Conservation (phyloP, 2,888 invertebrate genomes). For the Teleiodes luculella region DNA sequence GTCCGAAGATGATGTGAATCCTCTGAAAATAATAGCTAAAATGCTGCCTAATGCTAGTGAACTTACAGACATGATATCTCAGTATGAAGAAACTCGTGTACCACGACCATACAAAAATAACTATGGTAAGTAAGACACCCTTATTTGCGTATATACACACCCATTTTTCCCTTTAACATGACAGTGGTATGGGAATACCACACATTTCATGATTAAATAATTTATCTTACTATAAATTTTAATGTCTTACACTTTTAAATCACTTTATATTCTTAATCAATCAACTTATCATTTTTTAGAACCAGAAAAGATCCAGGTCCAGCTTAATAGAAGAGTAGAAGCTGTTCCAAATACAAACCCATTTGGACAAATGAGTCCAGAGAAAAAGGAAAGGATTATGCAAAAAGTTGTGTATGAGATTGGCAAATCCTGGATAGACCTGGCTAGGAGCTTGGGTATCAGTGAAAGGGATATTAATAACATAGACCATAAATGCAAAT, state of each 20-base stretch:
- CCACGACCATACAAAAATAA: constrained; percentile 37
- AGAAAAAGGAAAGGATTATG: constrained; percentile 50
- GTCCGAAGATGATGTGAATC: constrained; percentile 53
- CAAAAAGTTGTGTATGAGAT: constrained; percentile 53
- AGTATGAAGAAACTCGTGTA: constrained; percentile 44
- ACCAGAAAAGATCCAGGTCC: constrained; percentile 23
- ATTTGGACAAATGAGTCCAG: constrained; percentile 34
- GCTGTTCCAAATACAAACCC: constrained; percentile 33
- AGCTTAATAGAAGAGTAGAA: constrained; percentile 12
- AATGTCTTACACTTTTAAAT: too few relatives aligned
- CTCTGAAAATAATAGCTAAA: constrained; percentile 52
- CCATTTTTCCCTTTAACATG: too few relatives aligned
- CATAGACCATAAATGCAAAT: constrained; percentile 44
- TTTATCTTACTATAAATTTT: too few relatives aligned
- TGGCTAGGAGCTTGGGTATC: constrained; percentile 57
- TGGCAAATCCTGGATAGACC: constrained; percentile 57
- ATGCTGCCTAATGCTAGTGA: constrained; percentile 39
- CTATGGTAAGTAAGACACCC: constrained; percentile 41
- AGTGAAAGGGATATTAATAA: constrained; percentile 57
- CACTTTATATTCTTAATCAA: too few relatives aligned
- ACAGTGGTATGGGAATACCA: too few relatives aligned
- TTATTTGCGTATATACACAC: constrained; percentile 5
- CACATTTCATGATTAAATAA: too few relatives aligned
- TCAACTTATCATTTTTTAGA: constrained; percentile 14
- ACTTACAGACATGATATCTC: constrained; percentile 39